Evolutionary conservation across 1,140 invertebrate genomes (phyloP).

Genomic region (Copidosoma floridanum): DNA sequence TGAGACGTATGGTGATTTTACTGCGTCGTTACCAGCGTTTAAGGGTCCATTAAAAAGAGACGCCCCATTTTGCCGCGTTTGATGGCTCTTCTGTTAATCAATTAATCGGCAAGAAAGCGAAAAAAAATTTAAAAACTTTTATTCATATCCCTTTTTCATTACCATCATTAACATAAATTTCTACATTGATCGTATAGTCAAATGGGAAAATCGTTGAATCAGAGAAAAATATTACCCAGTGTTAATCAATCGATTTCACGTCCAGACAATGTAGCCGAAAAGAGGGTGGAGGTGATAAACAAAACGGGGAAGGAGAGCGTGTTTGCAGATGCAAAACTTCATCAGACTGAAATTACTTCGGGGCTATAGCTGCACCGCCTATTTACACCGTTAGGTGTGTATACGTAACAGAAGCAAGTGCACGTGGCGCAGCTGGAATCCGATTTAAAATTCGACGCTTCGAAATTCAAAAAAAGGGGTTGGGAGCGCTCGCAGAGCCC

Average conservation of each 20-base stretch:
- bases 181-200: too few species aligned
- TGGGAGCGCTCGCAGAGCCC: constrained; percentile 31
- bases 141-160: too few species aligned
- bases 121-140: too few species aligned
- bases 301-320: constrained; percentile 10
- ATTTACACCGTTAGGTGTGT: too few species aligned
- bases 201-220: too few species aligned
- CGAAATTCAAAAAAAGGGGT: constrained; percentile 31
- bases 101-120: constrained; percentile 15
- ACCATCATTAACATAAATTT: too few species aligned
- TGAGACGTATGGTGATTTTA: constrained; percentile 51
- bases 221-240: too few species aligned
- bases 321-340: constrained; percentile 19
- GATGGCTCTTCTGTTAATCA: constrained; percentile 24
- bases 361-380: neutral
- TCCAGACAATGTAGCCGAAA: too few species aligned
- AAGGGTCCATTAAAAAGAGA: constrained; percentile 44
- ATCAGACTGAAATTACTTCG: constrained; percentile 33
- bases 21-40: constrained; percentile 44
- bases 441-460: constrained; percentile 43
- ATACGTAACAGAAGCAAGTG: constrained; percentile 8
- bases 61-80: constrained; percentile 42
- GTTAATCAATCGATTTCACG: too few species aligned
- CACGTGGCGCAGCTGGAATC: constrained; percentile 32
- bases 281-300: neutral